phyloP scores from a whole-genome alignment of 2,113 vertebrate species.

The Limnothrissa miodon region DNA sequence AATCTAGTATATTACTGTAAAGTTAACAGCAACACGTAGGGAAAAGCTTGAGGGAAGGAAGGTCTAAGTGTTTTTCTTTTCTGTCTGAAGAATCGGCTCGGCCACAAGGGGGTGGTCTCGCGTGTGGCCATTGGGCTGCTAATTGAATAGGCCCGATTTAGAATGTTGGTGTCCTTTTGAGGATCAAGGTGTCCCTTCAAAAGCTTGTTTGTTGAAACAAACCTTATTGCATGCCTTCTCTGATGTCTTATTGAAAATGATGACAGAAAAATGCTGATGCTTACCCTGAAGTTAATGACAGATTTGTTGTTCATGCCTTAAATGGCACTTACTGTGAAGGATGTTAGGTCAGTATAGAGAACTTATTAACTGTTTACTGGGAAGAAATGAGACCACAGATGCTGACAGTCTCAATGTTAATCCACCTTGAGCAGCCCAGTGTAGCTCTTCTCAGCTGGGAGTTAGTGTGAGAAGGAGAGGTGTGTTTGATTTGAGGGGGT shows the following conservation, averaged over 20 bases:
- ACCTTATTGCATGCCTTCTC: neutral
- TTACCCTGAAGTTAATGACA: neutral
- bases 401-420: neutral
- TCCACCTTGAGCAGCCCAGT: neutral
- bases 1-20: too few relatives aligned
- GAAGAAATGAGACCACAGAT: neutral
- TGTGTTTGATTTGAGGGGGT: neutral
- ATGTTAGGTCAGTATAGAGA: neutral
- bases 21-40: too few relatives aligned
- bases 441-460: neutral
- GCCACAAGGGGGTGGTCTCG: too few relatives aligned
- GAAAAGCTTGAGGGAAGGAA: too few relatives aligned
- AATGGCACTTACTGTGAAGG: neutral
- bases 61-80: too few relatives aligned
- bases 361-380: neutral
- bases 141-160: too few relatives aligned
- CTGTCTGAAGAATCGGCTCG: too few relatives aligned
- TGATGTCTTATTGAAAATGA: neutral
- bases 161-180: too few relatives aligned
- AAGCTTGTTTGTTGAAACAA: neutral
- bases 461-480: neutral
- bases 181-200: too few relatives aligned
- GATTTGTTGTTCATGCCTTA: neutral
- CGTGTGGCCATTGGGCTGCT: too few relatives aligned
- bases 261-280: neutral